Conservation (phyloP, 2,888 invertebrate species). For the Apodemia duryi region DNA sequence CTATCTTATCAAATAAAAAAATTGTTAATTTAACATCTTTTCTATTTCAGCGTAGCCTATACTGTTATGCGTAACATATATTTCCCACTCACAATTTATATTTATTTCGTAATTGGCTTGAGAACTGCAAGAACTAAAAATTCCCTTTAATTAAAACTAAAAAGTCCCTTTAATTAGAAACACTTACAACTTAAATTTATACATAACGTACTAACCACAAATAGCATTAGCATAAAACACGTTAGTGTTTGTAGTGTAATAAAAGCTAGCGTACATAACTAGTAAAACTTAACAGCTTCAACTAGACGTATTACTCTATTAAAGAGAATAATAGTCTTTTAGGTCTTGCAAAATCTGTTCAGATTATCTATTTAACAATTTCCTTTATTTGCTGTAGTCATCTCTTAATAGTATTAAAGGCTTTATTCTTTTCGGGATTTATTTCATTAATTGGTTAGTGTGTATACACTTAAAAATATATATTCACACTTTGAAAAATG, state of each 20-base stretch:
- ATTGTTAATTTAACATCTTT: too few species aligned
- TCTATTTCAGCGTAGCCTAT: too few species aligned
- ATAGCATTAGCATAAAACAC: constrained; percentile 25
- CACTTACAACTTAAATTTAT: constrained; percentile 1
- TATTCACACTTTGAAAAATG: too few species aligned
- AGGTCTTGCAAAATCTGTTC: constrained; percentile 44
- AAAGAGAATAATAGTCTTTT: constrained; percentile 53
- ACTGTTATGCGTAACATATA: too few species aligned
- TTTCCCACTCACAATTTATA: too few species aligned
- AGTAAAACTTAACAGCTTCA: constrained; percentile 31
- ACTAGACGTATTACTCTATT: constrained; percentile 59
- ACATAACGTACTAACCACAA: constrained; percentile 17
- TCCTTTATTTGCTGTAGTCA: too few species aligned
- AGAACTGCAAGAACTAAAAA: background rate
- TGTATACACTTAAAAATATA: too few species aligned
- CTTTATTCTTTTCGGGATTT: too few species aligned
- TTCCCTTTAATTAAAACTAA: constrained; percentile 6
- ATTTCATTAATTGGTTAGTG: too few species aligned
- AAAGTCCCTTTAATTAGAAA: constrained; percentile 3
- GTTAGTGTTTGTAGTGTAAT: constrained; percentile 28
- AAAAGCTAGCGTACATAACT: constrained; percentile 33
- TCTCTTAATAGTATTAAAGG: too few species aligned
- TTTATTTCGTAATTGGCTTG: too few species aligned
- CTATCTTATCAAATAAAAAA: too few species aligned
- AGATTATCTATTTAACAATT: constrained; percentile 37